Conservation (phyloP, 2,797 vertebrate species). For the Alosa sapidissima region DNA sequence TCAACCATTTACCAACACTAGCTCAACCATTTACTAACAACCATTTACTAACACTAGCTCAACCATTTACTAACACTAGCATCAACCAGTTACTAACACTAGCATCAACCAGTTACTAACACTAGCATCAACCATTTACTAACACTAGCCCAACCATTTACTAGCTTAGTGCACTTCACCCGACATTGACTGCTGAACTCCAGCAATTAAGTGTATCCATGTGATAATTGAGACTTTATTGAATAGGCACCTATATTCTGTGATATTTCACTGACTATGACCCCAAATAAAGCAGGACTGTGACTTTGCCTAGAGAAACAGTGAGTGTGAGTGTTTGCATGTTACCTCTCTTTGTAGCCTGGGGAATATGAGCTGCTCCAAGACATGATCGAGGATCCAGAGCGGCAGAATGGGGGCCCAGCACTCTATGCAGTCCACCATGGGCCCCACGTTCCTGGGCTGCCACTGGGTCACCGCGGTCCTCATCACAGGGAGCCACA, state of each 20-base stretch:
- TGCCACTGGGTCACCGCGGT: conserved; percentile 86
- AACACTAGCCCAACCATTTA: too few relatives aligned
- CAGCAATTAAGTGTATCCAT: neutral
- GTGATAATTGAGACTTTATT: too few relatives aligned
- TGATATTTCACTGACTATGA: neutral
- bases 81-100: too few relatives aligned
- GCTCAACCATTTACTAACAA: too few relatives aligned
- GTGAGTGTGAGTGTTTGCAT: neutral
- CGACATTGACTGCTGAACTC: neutral
- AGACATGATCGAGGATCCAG: conserved; percentile 90
- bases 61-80: too few relatives aligned
- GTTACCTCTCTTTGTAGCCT: conserved; percentile 92
- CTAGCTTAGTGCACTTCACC: neutral
- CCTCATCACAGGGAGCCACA: conserved; percentile 91
- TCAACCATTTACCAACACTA: too few relatives aligned
- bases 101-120: too few relatives aligned
- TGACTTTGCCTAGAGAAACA: neutral
- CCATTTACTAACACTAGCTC: too few relatives aligned
- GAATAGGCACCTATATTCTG: neutral
- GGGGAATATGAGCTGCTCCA: conserved; percentile 95
- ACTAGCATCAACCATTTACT: too few relatives aligned
- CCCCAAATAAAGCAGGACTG: neutral
- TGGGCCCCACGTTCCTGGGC: conserved; percentile 85
- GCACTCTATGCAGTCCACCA: conserved; percentile 94
- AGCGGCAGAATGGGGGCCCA: conserved; percentile 89